Evolutionary conservation across 2,113 vertebrate species (phyloP).

Genomic region (Budorcas taxicolor): DNA sequence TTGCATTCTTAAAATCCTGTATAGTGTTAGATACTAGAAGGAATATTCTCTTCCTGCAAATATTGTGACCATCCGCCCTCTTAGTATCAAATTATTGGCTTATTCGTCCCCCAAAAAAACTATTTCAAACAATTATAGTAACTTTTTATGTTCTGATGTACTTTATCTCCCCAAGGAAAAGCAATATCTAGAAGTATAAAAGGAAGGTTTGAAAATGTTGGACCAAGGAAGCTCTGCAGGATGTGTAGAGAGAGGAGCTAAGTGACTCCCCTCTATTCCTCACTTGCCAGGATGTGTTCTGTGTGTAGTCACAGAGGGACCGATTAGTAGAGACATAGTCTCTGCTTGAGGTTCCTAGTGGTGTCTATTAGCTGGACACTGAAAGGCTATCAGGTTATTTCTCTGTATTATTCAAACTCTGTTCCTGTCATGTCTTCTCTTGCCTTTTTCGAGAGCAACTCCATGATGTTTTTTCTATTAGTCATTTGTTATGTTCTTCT

Average conservation of each 20-base stretch:
- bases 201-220: neutral
- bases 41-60: neutral
- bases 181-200: neutral
- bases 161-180: neutral
- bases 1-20: neutral
- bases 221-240: neutral
- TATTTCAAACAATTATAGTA: conserved; percentile 1
- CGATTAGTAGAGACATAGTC: conserved; percentile 27
- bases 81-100: neutral
- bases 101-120: neutral
- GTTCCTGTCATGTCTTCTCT: neutral
- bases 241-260: neutral
- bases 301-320: conserved; percentile 34
- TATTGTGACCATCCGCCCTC: neutral
- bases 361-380: neutral
- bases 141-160: neutral
- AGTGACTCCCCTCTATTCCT: neutral
- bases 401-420: neutral
- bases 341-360: neutral
- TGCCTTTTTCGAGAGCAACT: neutral
- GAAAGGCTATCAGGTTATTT: conserved; percentile 7
- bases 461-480: neutral
- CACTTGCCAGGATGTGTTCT: neutral
- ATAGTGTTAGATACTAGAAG: neutral
- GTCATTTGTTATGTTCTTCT: neutral